Percentiles rank a stretch among this genome's conserved stretches.
Evolutionary conservation across 2,888 invertebrate genomes (phyloP).

Genomic region (Ichneumon xanthorius): DNA sequence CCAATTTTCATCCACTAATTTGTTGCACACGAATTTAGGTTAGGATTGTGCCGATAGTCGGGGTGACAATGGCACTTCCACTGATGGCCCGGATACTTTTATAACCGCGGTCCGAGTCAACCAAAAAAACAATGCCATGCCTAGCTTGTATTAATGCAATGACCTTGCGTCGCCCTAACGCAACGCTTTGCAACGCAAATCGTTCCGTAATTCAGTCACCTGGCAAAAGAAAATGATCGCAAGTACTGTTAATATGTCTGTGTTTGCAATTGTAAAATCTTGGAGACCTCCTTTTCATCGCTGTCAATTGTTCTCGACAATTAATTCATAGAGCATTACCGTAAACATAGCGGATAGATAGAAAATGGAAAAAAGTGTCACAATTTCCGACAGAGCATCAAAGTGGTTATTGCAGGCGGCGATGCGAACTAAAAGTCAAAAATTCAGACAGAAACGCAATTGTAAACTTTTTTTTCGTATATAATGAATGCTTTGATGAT

Average conservation of each 20-base stretch:
- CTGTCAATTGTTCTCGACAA: constrained; percentile 5
- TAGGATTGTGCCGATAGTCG: constrained; percentile 29
- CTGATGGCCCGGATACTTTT: constrained; percentile 68
- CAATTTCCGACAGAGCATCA: neutral
- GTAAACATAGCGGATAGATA: neutral
- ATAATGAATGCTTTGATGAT: constrained; percentile 2
- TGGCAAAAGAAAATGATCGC: constrained; percentile 13
- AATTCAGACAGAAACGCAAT: neutral
- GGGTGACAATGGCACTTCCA: constrained; percentile 56
- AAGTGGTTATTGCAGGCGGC: neutral
- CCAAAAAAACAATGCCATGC: constrained; percentile 69
- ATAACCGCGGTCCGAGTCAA: constrained; percentile 69
- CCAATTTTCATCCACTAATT: neutral
- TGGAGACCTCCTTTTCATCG: neutral
- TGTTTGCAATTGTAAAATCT: neutral
- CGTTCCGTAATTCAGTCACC: constrained; percentile 26
- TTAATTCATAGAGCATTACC: neutral
- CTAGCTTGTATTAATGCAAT: constrained; percentile 72
- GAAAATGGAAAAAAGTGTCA: neutral
- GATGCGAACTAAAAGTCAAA: neutral
- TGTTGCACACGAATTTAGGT: neutral
- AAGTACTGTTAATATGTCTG: constrained; percentile 13
- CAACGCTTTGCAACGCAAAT: constrained; percentile 77
- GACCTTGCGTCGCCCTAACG: constrained; percentile 73
- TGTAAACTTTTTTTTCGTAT: neutral